phyloP scores from a whole-genome alignment of 2,797 vertebrate species.

The Diceros bicornis region DNA sequence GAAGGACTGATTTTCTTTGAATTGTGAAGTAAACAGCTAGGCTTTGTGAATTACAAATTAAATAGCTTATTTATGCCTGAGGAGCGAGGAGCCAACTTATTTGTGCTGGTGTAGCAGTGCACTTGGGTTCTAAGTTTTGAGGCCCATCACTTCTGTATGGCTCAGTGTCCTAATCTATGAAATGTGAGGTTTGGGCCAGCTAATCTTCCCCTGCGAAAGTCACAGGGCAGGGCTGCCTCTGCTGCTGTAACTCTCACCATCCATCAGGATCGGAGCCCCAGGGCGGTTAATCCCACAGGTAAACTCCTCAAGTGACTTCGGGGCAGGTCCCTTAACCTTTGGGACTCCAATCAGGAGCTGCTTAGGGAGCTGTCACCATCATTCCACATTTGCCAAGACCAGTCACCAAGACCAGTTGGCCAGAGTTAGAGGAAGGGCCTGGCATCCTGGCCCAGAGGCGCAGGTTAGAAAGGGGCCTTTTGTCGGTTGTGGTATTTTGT shows the following conservation, averaged over 20 bases:
- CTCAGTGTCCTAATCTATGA: neutral
- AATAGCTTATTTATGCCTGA: neutral
- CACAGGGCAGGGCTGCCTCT: neutral
- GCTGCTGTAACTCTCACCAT: neutral
- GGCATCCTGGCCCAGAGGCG: neutral
- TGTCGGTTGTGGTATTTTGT: neutral
- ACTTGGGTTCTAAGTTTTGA: neutral
- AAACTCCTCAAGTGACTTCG: neutral
- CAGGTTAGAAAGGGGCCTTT: neutral
- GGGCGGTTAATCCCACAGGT: neutral
- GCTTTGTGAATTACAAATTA: slow-evolving; percentile 38
- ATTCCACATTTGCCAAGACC: neutral
- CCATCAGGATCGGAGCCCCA: neutral
- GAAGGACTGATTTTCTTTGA: slow-evolving; percentile 16
- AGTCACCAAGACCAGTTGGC: neutral
- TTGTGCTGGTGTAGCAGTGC: neutral
- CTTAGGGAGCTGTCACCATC: neutral
- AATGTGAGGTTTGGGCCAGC: neutral
- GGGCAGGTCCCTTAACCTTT: too few relatives aligned
- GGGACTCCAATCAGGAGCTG: neutral
- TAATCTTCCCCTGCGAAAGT: neutral
- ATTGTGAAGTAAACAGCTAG: neutral
- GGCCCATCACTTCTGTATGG: neutral
- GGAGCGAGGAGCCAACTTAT: neutral
- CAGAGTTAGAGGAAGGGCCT: neutral